Conservation (phyloP, 1,140 invertebrate species). For the Zaprionus kolodkinae region DNA sequence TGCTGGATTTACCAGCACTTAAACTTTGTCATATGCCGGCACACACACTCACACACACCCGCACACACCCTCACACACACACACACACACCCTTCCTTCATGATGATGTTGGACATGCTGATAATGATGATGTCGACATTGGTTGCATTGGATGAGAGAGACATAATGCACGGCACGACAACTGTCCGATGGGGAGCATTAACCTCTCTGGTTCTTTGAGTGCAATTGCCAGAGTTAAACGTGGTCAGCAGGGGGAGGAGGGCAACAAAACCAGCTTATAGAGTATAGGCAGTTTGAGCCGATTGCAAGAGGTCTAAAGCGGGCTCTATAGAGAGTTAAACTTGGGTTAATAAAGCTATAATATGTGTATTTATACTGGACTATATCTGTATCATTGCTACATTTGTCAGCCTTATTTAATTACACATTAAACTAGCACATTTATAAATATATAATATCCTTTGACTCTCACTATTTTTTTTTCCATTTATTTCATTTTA, state of each 20-base stretch:
- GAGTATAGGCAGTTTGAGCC: neutral
- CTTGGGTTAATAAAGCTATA: neutral
- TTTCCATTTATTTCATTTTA: conserved; percentile 10
- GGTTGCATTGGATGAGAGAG: conserved; percentile 63
- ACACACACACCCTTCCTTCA: neutral
- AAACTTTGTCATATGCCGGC: conserved; percentile 74
- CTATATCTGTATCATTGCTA: neutral
- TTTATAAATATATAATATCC: conserved; percentile 29
- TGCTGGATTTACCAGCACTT: conserved; percentile 78
- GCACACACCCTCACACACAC: neutral
- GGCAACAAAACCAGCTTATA: neutral
- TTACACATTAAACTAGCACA: neutral
- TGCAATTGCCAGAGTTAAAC: conserved; percentile 30
- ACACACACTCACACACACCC: neutral
- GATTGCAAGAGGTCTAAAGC: neutral
- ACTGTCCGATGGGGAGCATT: conserved; percentile 71
- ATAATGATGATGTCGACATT: conserved; percentile 55
- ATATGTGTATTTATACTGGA: neutral
- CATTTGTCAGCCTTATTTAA: conserved; percentile 3
- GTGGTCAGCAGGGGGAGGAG: neutral
- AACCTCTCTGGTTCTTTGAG: conserved; percentile 53
- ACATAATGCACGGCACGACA: conserved; percentile 54
- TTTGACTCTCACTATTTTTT: neutral
- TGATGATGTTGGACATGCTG: conserved; percentile 48
- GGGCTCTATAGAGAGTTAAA: too few species aligned